Evolutionary conservation across 2,888 invertebrate species (phyloP).

Genomic region (Oxyteleia sp.): DNA sequence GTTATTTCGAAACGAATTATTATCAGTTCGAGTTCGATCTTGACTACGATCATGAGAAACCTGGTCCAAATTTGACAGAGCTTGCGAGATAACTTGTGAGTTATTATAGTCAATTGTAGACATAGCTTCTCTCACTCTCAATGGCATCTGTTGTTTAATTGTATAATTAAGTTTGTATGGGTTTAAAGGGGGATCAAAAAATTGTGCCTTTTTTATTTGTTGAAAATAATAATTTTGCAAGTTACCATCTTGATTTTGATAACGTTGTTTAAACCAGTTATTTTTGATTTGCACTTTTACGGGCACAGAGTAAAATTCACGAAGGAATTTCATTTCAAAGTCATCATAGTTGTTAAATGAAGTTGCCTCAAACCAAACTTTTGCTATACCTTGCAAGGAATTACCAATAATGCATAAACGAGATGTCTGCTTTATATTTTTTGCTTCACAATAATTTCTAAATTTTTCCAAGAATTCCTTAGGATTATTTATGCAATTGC

Average conservation of each 20-base stretch:
- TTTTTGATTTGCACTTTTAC: constrained; percentile 10
- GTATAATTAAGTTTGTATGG: constrained; percentile 14
- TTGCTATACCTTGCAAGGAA: neutral
- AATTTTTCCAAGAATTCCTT: constrained; percentile 14
- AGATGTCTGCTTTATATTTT: neutral
- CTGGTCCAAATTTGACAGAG: constrained; percentile 18
- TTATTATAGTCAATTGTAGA: constrained; percentile 3
- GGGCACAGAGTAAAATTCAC: constrained; percentile 15
- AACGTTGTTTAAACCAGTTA: constrained; percentile 5
- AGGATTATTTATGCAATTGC: neutral
- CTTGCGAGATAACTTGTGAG: neutral
- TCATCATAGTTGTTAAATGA: neutral
- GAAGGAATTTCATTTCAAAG: constrained; percentile 2
- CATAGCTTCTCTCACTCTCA: constrained; percentile 13
- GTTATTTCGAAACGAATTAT: too few relatives aligned
- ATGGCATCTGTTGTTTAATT: constrained; percentile 6
- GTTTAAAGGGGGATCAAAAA: constrained; percentile 5
- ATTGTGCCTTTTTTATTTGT: constrained; percentile 6
- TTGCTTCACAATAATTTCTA: constrained; percentile 19
- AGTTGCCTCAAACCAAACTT: neutral
- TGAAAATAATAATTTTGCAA: constrained; percentile 8
- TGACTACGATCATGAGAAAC: too few relatives aligned
- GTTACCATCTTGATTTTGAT: neutral
- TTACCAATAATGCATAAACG: neutral
- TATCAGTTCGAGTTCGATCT: too few relatives aligned